phyloP scores from a whole-genome alignment of 2,888 invertebrate genomes.

The Geotrupes spiniger region DNA sequence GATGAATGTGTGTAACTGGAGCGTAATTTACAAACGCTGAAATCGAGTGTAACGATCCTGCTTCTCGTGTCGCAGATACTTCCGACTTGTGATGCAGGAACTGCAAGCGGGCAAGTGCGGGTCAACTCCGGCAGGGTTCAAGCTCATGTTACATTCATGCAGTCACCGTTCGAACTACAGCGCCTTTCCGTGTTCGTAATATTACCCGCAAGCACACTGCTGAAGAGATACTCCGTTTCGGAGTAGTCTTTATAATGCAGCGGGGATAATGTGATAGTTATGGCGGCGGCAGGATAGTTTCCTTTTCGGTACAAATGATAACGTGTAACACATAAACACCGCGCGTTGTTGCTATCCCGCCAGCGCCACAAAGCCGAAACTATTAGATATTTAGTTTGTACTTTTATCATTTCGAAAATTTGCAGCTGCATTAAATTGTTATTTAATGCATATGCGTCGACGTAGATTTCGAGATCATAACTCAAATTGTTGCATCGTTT shows the following conservation, averaged over 20 bases:
- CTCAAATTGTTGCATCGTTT: too few species aligned
- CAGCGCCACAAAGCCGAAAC: background rate
- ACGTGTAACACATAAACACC: too few species aligned
- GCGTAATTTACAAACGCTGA: conserved; percentile 1
- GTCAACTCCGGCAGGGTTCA: conserved; percentile 25
- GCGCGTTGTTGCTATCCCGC: too few species aligned
- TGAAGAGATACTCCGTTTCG: too few species aligned
- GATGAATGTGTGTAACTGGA: background rate
- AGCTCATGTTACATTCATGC: conserved; percentile 39
- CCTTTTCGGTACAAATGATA: too few species aligned
- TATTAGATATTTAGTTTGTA: background rate
- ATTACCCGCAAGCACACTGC: background rate
- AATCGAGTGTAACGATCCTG: background rate
- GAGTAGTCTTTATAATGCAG: too few species aligned
- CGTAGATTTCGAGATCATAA: too few species aligned
- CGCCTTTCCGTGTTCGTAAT: conserved; percentile 28
- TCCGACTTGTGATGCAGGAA: conserved; percentile 20
- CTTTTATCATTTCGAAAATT: too few species aligned
- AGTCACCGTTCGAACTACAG: conserved; percentile 32
- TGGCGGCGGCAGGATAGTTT: too few species aligned
- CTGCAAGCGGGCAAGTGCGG: conserved; percentile 25
- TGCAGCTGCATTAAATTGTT: too few species aligned
- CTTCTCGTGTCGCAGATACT: conserved; percentile 15
- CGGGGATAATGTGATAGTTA: too few species aligned
- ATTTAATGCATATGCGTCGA: too few species aligned